Evolutionary conservation across 2,888 invertebrate genomes (phyloP), one percentile per base, ranked within the genome.

Genomic region (Tiliacea citrago): DNA sequence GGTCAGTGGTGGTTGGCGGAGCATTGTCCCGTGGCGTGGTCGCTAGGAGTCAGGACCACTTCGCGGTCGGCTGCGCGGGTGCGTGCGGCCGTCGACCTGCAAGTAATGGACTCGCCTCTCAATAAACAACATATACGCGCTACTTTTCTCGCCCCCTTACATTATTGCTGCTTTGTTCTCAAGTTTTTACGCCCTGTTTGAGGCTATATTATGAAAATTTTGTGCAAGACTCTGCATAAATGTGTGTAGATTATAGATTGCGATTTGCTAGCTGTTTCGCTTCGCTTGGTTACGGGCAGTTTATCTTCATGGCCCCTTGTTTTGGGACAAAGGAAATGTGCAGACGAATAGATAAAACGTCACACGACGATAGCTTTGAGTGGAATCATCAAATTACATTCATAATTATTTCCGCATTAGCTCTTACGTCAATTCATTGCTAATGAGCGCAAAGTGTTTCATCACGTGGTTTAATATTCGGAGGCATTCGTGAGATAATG

Each of bases 61-160:
- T 89, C 89, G 91, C 93, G 93, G 92, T 92, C 90, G 91, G 91
- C 79, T 92, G 92, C 93, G 88, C 91, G 88, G 87, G 91, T 92
- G 89, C 85, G 79, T 68, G 87, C 90, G 91, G 92, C 81, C 95
- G 92, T 91, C 93, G 94, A 94, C 94, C 94, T 85, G 85, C 83
- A 83, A 75, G 80, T 85, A 82, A 87, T 85, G 86, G 84, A 86
- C 86, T 84, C 79, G 70, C 77, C 69, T 83, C 75, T 84, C 81
- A 85, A 86, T 88, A 88, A 88, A 89, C 84, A 79, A 70, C 82
- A 83, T 88, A 88, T 87, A 88, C 82, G 84, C 84, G 83, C 80
- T 79, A 88, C 77, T 87, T 88, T 88, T 85, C 85, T 86, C 82
- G 78, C 83, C 57, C 78, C 80, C 75, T 70, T 78, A 57, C 75